A percentile compares a stretch with the other conserved stretches of the same genome.
Evolutionary conservation across 2,888 invertebrate genomes (phyloP).

Genomic region (Furcula furcula): DNA sequence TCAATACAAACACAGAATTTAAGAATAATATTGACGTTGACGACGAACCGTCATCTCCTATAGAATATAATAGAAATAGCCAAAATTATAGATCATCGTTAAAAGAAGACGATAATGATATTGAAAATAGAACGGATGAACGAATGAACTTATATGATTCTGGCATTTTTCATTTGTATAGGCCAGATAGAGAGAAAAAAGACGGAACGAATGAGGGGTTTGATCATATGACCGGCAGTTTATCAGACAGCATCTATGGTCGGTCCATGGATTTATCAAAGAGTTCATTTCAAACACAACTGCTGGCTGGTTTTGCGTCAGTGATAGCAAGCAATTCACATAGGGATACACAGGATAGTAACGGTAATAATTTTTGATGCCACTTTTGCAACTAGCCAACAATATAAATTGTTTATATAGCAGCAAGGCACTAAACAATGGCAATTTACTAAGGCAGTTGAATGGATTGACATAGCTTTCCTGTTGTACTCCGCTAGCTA

Average conservation of each 20-base stretch:
- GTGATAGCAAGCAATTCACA: conserved; percentile 69
- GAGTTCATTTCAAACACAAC: conserved; percentile 66
- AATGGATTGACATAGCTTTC: neutral
- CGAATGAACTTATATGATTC: conserved; percentile 64
- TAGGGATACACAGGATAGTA: conserved; percentile 59
- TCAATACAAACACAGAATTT: conserved; percentile 34
- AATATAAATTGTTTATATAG: too few relatives aligned
- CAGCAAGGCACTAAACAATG: too few relatives aligned
- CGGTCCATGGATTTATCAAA: conserved; percentile 71
- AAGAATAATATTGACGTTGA: conserved; percentile 44
- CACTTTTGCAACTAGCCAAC: too few relatives aligned
- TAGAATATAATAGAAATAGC: conserved; percentile 50
- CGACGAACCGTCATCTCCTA: conserved; percentile 51
- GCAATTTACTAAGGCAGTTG: too few relatives aligned
- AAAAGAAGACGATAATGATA: conserved; percentile 67
- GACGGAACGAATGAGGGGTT: conserved; percentile 49
- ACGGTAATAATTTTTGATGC: too few relatives aligned
- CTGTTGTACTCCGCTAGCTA: too few relatives aligned
- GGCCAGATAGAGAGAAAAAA: conserved; percentile 48
- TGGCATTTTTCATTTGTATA: conserved; percentile 66
- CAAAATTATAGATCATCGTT: conserved; percentile 61
- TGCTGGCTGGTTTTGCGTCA: conserved; percentile 69
- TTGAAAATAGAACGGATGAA: conserved; percentile 52
- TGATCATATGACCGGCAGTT: conserved; percentile 45
- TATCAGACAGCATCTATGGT: conserved; percentile 65